Percentiles rank a stretch among this genome's conserved stretches.
phyloP scores from a whole-genome alignment of 2,888 invertebrate genomes.

The Xanthorhoe designata region DNA sequence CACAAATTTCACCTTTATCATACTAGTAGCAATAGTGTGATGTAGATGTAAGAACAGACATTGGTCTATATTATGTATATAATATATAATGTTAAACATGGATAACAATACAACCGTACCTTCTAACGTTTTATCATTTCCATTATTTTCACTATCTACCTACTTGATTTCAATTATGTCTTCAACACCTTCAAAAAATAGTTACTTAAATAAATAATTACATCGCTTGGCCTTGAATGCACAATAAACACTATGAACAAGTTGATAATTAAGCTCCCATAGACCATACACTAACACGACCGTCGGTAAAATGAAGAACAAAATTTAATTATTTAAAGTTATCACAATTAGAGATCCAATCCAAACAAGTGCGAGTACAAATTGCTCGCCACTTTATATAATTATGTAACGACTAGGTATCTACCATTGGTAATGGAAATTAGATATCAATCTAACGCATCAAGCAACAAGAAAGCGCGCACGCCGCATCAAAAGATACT shows the following conservation, averaged over 20 bases:
- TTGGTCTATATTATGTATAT: too few species aligned
- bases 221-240: not conserved
- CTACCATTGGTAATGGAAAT: slow-evolving; percentile 41
- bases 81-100: too few species aligned
- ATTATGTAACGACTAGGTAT: slow-evolving; percentile 33
- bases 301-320: slow-evolving; percentile 18
- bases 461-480: slow-evolving; percentile 42
- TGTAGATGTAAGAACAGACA: too few species aligned
- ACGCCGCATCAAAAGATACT: slow-evolving; percentile 42
- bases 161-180: not conserved
- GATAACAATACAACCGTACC: too few species aligned
- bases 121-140: not conserved
- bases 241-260: slow-evolving; percentile 16
- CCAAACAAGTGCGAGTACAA: slow-evolving; percentile 35
- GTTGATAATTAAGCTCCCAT: slow-evolving; percentile 6
- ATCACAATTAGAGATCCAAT: slow-evolving; percentile 38
- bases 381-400: slow-evolving; percentile 39
- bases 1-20: too few species aligned
- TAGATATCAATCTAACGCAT: slow-evolving; percentile 44
- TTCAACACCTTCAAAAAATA: not conserved
- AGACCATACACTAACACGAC: slow-evolving; percentile 12
- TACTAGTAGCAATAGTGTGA: too few species aligned
- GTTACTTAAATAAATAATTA: not conserved
- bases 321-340: slow-evolving; percentile 32
- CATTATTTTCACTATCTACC: not conserved